Evolutionary conservation across 2,797 vertebrate species (phyloP).

Genomic region (Diglossa cyanea): DNA sequence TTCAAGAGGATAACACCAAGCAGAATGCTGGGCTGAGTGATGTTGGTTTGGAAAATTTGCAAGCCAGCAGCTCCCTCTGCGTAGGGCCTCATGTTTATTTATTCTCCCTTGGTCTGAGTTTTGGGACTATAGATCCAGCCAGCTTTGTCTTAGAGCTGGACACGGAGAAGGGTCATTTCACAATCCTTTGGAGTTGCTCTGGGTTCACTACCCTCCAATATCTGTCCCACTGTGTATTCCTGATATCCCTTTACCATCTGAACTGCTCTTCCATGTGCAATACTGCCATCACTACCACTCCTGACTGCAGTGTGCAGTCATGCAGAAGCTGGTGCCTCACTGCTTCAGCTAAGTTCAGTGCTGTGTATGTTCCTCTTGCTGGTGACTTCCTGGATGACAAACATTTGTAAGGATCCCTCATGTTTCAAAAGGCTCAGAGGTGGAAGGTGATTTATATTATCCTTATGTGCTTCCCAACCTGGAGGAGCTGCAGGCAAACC

Average conservation of each 20-base stretch:
- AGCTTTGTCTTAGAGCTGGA: conserved; percentile 42
- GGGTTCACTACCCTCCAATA: neutral
- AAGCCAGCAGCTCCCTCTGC: neutral
- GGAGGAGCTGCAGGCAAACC: neutral
- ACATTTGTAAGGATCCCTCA: neutral
- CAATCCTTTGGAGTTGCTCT: conserved; percentile 20
- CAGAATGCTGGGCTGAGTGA: neutral
- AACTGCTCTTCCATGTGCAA: neutral
- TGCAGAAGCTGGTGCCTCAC: neutral
- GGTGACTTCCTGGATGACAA: neutral
- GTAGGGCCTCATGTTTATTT: neutral
- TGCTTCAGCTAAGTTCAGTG: neutral
- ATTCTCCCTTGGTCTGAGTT: conserved; percentile 4
- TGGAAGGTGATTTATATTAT: neutral
- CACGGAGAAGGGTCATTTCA: conserved; percentile 16
- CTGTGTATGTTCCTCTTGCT: neutral
- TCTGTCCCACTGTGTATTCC: neutral
- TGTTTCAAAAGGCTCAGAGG: neutral
- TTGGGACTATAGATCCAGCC: conserved; percentile 24
- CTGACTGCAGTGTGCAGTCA: neutral
- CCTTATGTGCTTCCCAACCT: neutral
- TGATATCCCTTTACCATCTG: neutral
- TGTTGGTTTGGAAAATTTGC: neutral
- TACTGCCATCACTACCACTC: neutral
- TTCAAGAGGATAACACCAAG: neutral